Base-by-base conservation (phyloP, 2,113 vertebrate genomes). In the Phalacrocorax brasilianus region DNA sequence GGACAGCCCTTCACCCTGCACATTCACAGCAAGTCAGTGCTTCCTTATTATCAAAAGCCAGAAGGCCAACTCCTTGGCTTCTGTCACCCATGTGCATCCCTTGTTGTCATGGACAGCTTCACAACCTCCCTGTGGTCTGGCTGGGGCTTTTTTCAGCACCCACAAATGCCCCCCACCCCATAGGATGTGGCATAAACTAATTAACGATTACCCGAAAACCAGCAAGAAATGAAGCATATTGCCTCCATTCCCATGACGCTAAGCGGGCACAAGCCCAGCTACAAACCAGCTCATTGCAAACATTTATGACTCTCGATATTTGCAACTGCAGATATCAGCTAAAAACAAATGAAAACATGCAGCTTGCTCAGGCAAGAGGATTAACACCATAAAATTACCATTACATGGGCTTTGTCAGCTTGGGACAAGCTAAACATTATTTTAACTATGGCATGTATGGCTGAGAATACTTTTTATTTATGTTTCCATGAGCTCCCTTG, bases 61-160 rank as follows among this genome's bases (percentile, higher is more conserved):
- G 14, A 0, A 0, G 42, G n/a, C 14, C 59, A 28, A 1, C 32
- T 71, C 38, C 56, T 40, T 45, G 52, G 52, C 53, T 61, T 75
- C 8, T 9, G 40, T 30, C 74, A 14, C 44, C 21, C 32, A 12
- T 23, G 50, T 10, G 42, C 38, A 15, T 5, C 38, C 47, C 18
- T 55, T 21, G 12, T 4, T 30, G 53, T 42, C 87, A 71, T 1
- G 5, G 66, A 4, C 0, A 1, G 8, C 58, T 42, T 32, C 38
- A n/a, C 55, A 28, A 11, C 32, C 61, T 77, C 42, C 55, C 44
- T 23, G 28, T 9, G 27, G 8, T 17, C 42, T 53, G 30, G 2
- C 24, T 56, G 50, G 77, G 74, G 47, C 33, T 67, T 45, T n/a
- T 45, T 21, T 17, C 81, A 67, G 65, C 88, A 78, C 20, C 12